Evolutionary conservation across 2,888 invertebrate genomes (phyloP).

Genomic region (Trichopoda pennipes): DNA sequence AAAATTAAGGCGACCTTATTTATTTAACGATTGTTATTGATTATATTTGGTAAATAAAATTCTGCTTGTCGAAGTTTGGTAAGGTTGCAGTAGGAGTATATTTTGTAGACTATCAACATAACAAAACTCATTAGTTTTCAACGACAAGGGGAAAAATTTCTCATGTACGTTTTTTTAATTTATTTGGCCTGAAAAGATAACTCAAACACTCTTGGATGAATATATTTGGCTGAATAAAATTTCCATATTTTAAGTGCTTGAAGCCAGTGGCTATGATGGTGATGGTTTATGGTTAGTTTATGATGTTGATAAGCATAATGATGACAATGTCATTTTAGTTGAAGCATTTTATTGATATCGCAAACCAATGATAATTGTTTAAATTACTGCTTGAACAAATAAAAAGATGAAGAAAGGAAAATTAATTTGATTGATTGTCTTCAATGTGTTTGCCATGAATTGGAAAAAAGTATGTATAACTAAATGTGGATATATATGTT

Average conservation of each 20-base stretch:
- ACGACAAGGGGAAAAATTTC: slow-evolving; percentile 7
- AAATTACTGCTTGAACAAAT: slow-evolving; percentile 46
- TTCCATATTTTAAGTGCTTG: slow-evolving; percentile 33
- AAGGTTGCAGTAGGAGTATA: neutral
- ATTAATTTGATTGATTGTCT: slow-evolving; percentile 55
- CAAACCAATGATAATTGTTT: slow-evolving; percentile 59
- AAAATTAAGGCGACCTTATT: no score
- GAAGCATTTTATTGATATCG: slow-evolving; percentile 44
- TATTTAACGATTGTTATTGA: no score
- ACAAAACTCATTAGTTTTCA: slow-evolving; percentile 2
- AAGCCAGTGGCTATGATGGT: slow-evolving; percentile 10
- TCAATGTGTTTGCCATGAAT: slow-evolving; percentile 38
- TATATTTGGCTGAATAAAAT: slow-evolving; percentile 33
- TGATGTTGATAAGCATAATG: slow-evolving; percentile 8
- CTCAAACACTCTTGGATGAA: slow-evolving; percentile 3
- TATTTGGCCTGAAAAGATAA: slow-evolving; percentile 14
- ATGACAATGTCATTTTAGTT: slow-evolving; percentile 23
- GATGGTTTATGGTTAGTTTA: no score
- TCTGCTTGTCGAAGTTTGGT: no score
- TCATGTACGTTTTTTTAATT: neutral
- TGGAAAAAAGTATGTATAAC: no score
- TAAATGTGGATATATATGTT: no score
- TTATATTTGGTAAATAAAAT: no score
- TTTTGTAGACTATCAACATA: no score
- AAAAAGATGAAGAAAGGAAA: slow-evolving; percentile 16